Percentiles rank a stretch among this genome's conserved stretches.
Evolutionary conservation across 35 echinoderm and acorn worm species (phyloP).

Genomic region (Ptychodera flava): DNA sequence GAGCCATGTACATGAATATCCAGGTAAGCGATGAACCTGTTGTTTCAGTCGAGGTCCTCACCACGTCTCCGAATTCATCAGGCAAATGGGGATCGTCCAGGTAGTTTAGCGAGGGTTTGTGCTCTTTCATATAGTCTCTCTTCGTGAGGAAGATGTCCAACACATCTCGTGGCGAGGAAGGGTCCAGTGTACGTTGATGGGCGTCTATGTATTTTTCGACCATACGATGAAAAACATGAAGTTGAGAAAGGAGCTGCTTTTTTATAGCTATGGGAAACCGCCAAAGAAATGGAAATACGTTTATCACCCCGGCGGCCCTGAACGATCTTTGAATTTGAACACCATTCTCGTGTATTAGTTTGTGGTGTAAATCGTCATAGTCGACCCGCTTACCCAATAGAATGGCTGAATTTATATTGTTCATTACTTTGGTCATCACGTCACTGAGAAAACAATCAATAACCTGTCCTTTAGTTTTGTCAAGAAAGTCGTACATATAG

Average conservation of each 20-base stretch:
- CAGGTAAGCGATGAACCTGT: not conserved
- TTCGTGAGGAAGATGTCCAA: not conserved
- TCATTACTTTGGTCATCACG: not conserved
- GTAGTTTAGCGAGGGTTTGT: too few relatives aligned
- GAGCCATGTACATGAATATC: not conserved
- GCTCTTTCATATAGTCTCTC: not conserved
- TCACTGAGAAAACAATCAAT: not conserved
- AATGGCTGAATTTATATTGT: not conserved
- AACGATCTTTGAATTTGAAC: not conserved
- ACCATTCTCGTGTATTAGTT: not conserved
- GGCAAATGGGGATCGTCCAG: not conserved
- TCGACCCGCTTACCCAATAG: not conserved
- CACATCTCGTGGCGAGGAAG: not conserved
- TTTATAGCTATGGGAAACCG: not conserved
- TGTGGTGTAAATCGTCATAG: not conserved
- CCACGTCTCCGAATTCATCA: not conserved
- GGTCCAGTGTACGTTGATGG: not conserved
- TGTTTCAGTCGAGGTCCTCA: not conserved
- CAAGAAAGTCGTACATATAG: not conserved
- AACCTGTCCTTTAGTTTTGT: not conserved
- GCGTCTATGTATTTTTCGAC: not conserved
- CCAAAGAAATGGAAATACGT: not conserved
- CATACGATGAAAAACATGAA: not conserved
- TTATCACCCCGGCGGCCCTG: not conserved
- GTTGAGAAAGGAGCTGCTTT: not conserved